Base-by-base conservation (phyloP, 2,888 invertebrate species). In the Clivina fossor region DNA sequence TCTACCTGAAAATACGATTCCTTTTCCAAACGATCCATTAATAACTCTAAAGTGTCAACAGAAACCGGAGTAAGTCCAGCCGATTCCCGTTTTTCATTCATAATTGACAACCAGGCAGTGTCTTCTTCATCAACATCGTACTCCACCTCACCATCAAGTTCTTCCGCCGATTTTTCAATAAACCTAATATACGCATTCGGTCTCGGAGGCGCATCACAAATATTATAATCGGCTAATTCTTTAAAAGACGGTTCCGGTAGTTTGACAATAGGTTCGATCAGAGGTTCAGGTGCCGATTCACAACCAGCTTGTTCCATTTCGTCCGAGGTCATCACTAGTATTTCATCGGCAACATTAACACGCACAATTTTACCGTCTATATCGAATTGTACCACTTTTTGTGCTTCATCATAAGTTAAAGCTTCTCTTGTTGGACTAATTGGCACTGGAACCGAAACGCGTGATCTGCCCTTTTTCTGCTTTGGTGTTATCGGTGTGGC, bases 121-220 rank as follows among this genome's bases (percentile, higher is more conserved):
- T 99, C 98, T 76, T 98, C 97, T 71, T 98, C 98, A 72, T 99
- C 98, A 63, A 97, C 88, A 76, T 98, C 98, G 77, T 98, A 99
- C 72, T 98, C 98, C 4, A 86, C 72, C 66, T 87, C 92, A 56
- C 94, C 93, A 70, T 97, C 96, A 19, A 97, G 75, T 70, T 97
- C 96, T 71, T 97, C 96, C 0, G 88, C 85, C 5, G 93, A 91
- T 68, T 93, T 92, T 70, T 97, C 97, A 69, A 96, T 94, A 70
- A 93, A 96, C 57, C 93, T 81, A 51, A 94, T 95, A 68, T 93
- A 93, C 0, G 93, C 90, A 72, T 90, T 88, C 0, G 93, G 90
- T 40, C 92, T 79, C 0, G 88, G 78, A 40, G 93, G 90, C 0
- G 92, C 92, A 74, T 91, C 90, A 65, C 84, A 81, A 46, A 91